Percentiles rank a stretch among this genome's conserved stretches.
These are phyloP conservation scores for Allygus modestus DNA, from an alignment of 2,888 invertebrate genomes.

Conservation along the genomic window DNA sequence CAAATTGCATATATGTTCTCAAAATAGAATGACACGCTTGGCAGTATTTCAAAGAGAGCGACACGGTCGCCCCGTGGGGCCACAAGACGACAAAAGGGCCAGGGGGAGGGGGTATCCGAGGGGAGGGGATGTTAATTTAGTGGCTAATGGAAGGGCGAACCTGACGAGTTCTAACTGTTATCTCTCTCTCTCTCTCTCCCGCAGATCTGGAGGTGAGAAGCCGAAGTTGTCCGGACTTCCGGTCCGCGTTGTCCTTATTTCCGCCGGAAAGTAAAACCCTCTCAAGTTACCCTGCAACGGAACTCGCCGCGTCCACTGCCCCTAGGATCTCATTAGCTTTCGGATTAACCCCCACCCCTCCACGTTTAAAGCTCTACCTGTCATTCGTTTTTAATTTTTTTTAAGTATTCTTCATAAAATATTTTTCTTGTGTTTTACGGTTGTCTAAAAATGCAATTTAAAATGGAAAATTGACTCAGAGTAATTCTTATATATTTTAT, in stretches of 20 bases:
- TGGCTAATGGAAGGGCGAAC: conserved; percentile 34
- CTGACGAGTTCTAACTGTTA: conserved; percentile 8
- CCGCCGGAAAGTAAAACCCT: conserved; percentile 59
- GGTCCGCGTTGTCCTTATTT: conserved; percentile 61
- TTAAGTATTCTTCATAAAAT: not conserved
- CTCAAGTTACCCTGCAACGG: conserved; percentile 56
- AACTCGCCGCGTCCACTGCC: conserved; percentile 28
- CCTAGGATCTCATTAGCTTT: conserved; percentile 20
- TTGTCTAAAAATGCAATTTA: no score
- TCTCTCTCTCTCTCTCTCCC: not conserved
- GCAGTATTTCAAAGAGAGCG: not conserved
- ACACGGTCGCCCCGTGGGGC: not conserved
- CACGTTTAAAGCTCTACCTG: not conserved
- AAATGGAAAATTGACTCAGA: no score
- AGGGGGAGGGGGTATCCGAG: not conserved
- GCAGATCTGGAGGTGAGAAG: conserved; percentile 37
- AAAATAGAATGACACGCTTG: conserved; percentile 19
- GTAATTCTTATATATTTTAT: no score
- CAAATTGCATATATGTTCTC: not conserved
- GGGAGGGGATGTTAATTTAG: conserved; percentile 37
- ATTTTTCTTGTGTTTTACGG: not conserved
- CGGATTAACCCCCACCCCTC: conserved; percentile 28
- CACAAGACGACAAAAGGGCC: conserved; percentile 10
- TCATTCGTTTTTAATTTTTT: not conserved
- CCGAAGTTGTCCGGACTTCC: conserved; percentile 63